phyloP scores from a whole-genome alignment of 2,113 vertebrate genomes.

The Phylloscopus trochilus region DNA sequence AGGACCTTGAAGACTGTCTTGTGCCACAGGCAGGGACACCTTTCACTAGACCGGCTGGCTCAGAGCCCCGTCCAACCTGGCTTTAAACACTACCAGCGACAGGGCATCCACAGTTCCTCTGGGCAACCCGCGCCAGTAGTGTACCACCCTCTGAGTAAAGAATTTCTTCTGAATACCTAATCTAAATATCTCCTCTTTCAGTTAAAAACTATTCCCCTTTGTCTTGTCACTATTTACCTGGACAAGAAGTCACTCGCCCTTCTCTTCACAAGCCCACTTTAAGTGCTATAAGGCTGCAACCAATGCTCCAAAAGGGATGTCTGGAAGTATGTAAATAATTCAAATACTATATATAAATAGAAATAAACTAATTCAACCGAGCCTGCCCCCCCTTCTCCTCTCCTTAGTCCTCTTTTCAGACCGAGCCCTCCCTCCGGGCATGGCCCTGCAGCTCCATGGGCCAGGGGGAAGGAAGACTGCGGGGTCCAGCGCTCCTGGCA shows the following conservation, averaged over 20 bases:
- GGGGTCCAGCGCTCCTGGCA: not conserved
- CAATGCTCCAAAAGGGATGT: not conserved
- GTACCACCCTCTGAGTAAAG: not conserved
- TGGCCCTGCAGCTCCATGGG: no score
- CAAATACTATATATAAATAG: not conserved
- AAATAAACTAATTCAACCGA: not conserved
- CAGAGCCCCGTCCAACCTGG: no score
- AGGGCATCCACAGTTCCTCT: not conserved
- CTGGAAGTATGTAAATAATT: not conserved
- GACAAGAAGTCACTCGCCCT: not conserved
- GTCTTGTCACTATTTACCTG: not conserved
- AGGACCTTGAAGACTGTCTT: rapidly evolving
- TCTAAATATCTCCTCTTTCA: not conserved
- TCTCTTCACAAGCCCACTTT: not conserved
- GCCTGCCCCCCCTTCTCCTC: not conserved
- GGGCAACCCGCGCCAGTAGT: not conserved
- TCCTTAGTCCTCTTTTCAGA: not conserved
- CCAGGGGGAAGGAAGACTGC: not conserved
- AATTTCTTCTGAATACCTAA: not conserved
- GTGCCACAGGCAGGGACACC: not conserved
- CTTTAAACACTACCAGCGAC: not conserved
- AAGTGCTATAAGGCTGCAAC: not conserved
- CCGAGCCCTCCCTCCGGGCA: not conserved
- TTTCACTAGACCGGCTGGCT: rapidly evolving
- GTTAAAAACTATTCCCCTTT: not conserved